Evolutionary conservation across 2,888 invertebrate species (phyloP).

Genomic region (Hydraecia micacea): DNA sequence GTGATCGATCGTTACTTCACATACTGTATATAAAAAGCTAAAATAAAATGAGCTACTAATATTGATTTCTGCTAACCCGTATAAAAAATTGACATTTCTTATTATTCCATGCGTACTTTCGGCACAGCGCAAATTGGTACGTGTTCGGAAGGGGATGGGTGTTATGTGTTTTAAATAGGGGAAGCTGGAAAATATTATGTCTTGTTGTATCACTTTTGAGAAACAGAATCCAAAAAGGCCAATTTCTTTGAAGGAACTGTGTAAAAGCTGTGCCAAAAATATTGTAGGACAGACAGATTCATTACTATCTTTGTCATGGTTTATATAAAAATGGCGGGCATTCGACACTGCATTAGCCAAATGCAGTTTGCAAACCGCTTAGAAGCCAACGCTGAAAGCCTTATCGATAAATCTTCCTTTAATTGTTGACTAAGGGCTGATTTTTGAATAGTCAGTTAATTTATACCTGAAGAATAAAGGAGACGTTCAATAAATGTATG

Average conservation of each 20-base stretch:
- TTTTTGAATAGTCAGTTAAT: no score
- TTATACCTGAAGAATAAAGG: no score
- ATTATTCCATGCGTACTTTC: slow-evolving; percentile 84
- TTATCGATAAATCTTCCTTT: not conserved
- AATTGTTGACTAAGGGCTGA: not conserved
- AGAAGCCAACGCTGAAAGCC: not conserved
- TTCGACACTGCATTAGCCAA: not conserved
- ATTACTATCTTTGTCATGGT: no score
- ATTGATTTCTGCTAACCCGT: slow-evolving; percentile 58
- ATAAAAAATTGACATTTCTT: slow-evolving; percentile 86
- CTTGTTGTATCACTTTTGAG: slow-evolving; percentile 63
- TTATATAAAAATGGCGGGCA: not conserved
- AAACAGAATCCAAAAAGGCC: not conserved
- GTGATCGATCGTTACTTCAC: slow-evolving; percentile 29
- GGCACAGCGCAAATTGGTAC: slow-evolving; percentile 90
- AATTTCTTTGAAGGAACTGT: not conserved
- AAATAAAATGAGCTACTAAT: slow-evolving; percentile 36
- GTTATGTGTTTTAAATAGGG: slow-evolving; percentile 48
- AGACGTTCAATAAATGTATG: no score
- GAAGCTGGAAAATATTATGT: slow-evolving; percentile 63
- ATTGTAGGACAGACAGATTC: not conserved
- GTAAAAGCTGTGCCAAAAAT: no score
- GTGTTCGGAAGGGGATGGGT: slow-evolving; percentile 70
- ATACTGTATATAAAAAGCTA: slow-evolving; percentile 36
- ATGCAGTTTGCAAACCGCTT: not conserved